A percentile compares a stretch with the other conserved stretches of the same genome.
Conservation (phyloP, 2,113 vertebrate genomes). For the Vombatus ursinus region DNA sequence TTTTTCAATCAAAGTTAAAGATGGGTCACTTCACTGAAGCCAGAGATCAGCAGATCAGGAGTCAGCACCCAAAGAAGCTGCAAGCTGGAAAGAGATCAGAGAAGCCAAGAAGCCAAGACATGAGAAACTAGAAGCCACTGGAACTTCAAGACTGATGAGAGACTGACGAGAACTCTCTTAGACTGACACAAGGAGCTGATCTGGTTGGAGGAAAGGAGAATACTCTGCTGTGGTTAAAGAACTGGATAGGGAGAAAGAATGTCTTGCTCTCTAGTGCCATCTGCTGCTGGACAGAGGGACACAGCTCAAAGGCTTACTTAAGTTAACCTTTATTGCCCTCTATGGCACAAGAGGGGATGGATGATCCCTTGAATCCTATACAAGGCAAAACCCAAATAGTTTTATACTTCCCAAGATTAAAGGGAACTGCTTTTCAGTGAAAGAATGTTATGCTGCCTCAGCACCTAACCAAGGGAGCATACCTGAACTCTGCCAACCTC, state of each 20-base stretch:
- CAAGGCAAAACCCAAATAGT: neutral
- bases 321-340: neutral
- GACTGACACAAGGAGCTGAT: neutral
- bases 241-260: neutral
- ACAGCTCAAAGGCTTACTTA: neutral
- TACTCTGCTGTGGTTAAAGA: neutral
- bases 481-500: neutral
- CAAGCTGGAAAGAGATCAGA: neutral
- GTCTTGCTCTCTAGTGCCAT: neutral
- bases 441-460: neutral
- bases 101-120: neutral
- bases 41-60: neutral
- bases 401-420: neutral
- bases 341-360: neutral
- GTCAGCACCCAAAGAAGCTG: neutral
- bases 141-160: neutral
- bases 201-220: neutral
- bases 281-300: neutral
- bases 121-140: neutral
- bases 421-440: neutral
- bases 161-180: neutral
- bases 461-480: neutral
- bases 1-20: neutral
- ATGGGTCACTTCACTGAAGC: neutral
- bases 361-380: neutral